Evolutionary conservation across 2,888 invertebrate species (phyloP), one percentile per base, ranked within the genome.

Genomic region (Eurytoma californica): DNA sequence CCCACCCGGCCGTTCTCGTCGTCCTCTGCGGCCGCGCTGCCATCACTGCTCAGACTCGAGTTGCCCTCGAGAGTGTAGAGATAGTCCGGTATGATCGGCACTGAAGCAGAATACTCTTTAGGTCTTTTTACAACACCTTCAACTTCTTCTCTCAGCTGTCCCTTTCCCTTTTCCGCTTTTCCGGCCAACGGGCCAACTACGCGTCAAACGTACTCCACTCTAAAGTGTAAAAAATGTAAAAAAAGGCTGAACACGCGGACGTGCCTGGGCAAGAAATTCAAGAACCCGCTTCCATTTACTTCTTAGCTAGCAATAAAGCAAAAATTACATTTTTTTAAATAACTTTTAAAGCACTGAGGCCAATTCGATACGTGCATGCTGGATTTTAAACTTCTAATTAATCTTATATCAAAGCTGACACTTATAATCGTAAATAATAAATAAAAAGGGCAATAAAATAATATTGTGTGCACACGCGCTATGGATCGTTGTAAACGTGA

Each of bases 51-150:
- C 13, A 60, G n/a, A 47, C 77, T 75, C 72, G 63, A 67, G 61
- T 80, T 80, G 14, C 81, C 73, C 82, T 92, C 91, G 81, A 92
- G 92, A 73, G 91, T 92, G 85, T 94, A 93, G 82, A 95, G 91
- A 88, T 93, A 95, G 89, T 95, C 95, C 14, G 95, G 95, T 83
- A 96, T 93, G 83, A 96, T 95, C 58, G 96, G 96, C 82, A 96
- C 96, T 96, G 90, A 67, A 91, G 91, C 82, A 72, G 57, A 81
- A 77, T 53, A 63, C 49, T n/a, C n/a, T n/a, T n/a, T n/a, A n/a
- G n/a, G 28, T 18, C n/a, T n/a, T 3, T 20, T 49, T 47, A 13
- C 18, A 69, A 13, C 39, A 24, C 12, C 67, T 18, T 0, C 53
- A 13, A n/a, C 51, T 39, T 28, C 53, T 3, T 61, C 24, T 61